These are phyloP conservation scores for Margaritifera margaritifera DNA, from an alignment of 2,888 invertebrate genomes.

Conservation along the genomic window DNA sequence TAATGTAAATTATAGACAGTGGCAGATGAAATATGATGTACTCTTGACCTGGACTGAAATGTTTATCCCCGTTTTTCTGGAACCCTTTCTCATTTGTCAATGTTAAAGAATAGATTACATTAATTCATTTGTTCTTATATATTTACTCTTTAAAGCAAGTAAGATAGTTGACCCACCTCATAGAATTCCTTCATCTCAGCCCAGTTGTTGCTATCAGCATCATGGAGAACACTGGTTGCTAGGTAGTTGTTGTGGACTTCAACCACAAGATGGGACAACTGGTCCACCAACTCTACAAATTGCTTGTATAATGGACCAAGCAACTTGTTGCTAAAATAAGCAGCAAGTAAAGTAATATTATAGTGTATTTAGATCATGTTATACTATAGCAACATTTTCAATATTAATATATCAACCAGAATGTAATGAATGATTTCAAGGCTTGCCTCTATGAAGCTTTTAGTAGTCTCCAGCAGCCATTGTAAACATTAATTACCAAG, in stretches of 20 bases:
- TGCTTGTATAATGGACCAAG: conserved; percentile 63
- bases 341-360: not conserved
- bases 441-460: no score
- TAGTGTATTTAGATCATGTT: not conserved
- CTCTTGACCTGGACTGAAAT: no score
- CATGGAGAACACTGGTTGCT: conserved; percentile 63
- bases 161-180: conserved; percentile 53
- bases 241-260: conserved; percentile 63
- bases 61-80: no score
- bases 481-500: no score
- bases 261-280: conserved; percentile 55
- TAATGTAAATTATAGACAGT: no score
- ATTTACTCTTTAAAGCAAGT: no score
- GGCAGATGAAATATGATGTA: no score
- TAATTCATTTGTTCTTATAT: no score
- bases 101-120: no score
- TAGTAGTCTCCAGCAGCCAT: no score
- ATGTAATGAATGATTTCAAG: conserved; percentile 1
- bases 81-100: no score
- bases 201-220: conserved; percentile 69
- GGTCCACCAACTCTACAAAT: conserved; percentile 64
- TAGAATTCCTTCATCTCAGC: conserved; percentile 66
- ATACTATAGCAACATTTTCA: not conserved
- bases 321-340: conserved; percentile 60
- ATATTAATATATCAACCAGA: not conserved